These are phyloP conservation scores for Tipula unca DNA, from an alignment of 2,888 invertebrate genomes.

Conservation along the genomic window DNA sequence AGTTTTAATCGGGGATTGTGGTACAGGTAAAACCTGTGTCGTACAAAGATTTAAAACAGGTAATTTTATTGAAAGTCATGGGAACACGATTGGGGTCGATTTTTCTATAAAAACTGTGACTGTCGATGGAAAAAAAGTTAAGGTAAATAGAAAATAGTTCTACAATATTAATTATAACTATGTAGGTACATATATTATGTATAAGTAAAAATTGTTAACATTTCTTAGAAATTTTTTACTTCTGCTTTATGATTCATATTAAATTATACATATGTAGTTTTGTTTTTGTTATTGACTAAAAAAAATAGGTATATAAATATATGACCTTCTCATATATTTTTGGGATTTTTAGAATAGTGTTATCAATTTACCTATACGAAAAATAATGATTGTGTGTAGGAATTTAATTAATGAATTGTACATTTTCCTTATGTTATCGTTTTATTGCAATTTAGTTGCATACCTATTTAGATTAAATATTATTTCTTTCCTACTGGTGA, in stretches of 20 bases:
- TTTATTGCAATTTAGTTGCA: too few species aligned
- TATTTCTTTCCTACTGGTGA: too few species aligned
- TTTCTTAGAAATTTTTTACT: neutral
- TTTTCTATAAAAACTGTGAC: conserved; percentile 97
- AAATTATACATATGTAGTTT: neutral
- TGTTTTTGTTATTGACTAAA: neutral
- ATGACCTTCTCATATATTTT: neutral
- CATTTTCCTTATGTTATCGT: too few species aligned
- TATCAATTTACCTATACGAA: neutral
- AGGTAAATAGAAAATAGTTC: conserved; percentile 55
- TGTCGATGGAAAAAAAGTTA: conserved; percentile 89
- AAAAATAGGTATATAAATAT: neutral
- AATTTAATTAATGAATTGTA: too few species aligned
- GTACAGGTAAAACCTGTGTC: conserved; percentile 88
- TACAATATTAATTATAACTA: neutral
- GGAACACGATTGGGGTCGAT: conserved; percentile 95
- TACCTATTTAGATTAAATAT: too few species aligned
- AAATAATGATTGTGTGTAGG: too few species aligned
- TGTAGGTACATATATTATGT: conserved; percentile 15
- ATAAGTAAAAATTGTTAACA: neutral
- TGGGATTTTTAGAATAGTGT: neutral
- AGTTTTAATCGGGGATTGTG: conserved; percentile 85
- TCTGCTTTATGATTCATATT: neutral
- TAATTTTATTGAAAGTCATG: conserved; percentile 89
- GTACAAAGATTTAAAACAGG: conserved; percentile 94